phyloP scores from a whole-genome alignment of 1,140 invertebrate genomes.

The Penaeus indicus region DNA sequence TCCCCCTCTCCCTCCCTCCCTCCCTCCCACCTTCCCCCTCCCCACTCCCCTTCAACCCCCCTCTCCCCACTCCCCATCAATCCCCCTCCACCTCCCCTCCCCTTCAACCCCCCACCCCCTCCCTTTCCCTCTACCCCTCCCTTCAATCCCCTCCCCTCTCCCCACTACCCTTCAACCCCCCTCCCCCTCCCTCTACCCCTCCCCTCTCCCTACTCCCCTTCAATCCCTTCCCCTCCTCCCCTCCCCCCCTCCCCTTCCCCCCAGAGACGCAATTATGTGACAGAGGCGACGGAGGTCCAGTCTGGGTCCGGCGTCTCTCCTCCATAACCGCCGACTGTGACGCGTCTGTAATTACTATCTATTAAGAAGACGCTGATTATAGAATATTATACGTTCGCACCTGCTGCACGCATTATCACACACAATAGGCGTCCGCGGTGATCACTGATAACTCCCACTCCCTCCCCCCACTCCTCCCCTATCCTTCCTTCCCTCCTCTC shows the following conservation, averaged over 20 bases:
- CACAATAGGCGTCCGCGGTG: neutral
- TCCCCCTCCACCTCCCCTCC: neutral
- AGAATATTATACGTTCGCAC: slow-evolving; percentile 51
- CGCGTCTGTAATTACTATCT: slow-evolving; percentile 39
- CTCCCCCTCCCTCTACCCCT: neutral
- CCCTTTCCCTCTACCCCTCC: neutral
- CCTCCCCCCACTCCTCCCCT: no score
- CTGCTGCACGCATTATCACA: slow-evolving; percentile 39
- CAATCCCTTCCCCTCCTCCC: neutral
- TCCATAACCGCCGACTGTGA: slow-evolving; percentile 26
- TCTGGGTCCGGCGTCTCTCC: slow-evolving; percentile 20
- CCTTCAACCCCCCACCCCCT: neutral
- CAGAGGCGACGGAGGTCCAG: slow-evolving; percentile 25
- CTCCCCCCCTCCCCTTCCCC: neutral
- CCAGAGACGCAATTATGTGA: slow-evolving; percentile 29
- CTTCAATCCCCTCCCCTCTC: neutral
- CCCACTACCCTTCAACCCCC: neutral
- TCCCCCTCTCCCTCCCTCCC: neutral
- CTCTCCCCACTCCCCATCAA: neutral
- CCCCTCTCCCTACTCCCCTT: neutral
- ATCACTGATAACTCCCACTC: no score
- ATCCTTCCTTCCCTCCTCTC: no score
- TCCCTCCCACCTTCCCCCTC: neutral
- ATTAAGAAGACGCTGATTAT: slow-evolving; percentile 45
- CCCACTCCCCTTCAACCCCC: neutral